phyloP scores from a whole-genome alignment of 2,797 vertebrate species.

The Alca torda region DNA sequence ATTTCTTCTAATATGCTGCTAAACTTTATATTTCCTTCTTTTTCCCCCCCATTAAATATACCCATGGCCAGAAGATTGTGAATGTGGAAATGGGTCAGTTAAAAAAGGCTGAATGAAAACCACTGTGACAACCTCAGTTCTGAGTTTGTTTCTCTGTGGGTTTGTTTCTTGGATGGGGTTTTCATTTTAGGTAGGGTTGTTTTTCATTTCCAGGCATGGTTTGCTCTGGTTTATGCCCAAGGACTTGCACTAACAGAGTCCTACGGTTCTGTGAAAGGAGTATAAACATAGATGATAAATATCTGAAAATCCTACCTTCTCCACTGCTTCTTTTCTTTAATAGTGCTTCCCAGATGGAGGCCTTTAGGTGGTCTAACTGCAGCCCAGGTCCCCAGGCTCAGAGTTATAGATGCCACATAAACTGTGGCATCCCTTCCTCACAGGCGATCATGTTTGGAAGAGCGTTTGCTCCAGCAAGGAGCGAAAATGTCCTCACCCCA shows the following conservation, averaged over 20 bases:
- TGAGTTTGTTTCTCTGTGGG: not conserved
- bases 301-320: not conserved
- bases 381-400: not conserved
- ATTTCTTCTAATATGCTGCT: not conserved
- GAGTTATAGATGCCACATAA: not conserved
- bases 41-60: not conserved
- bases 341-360: not conserved
- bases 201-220: slow-evolving; percentile 5
- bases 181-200: not conserved
- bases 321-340: not conserved
- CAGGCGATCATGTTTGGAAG: not conserved
- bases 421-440: not conserved
- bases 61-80: not conserved
- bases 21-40: not conserved
- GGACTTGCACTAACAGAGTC: not conserved
- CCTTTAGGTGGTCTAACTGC: not conserved
- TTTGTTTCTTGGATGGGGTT: not conserved
- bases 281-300: not conserved
- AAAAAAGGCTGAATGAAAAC: slow-evolving; percentile 20
- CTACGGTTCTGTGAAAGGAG: not conserved
- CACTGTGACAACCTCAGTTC: not conserved
- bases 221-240: slow-evolving; percentile 40
- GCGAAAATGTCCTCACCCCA: not conserved
- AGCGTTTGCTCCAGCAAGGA: not conserved
- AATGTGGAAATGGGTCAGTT: not conserved